phyloP scores from a whole-genome alignment of 2,113 vertebrate species.

The Aleadryas rufinucha region DNA sequence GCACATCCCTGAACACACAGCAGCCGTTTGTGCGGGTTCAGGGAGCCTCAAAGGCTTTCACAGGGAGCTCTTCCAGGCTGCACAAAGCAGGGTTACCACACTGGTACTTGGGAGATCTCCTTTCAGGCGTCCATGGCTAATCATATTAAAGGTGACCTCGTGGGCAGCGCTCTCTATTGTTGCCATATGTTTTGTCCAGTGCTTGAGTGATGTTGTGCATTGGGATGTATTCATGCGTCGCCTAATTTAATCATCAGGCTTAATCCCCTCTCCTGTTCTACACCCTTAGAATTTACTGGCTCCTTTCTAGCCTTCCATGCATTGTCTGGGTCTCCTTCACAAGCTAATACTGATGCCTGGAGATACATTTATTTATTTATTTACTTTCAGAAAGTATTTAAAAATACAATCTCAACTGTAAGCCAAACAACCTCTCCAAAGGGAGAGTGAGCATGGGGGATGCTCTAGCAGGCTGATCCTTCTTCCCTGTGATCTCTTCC shows the following conservation, averaged over 20 bases:
- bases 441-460: not conserved
- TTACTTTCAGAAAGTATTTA: not conserved
- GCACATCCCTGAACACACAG: conserved; percentile 76
- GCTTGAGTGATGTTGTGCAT: conserved; percentile 83
- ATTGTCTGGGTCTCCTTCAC: conserved; percentile 7
- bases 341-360: not conserved
- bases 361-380: not conserved
- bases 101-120: conserved; percentile 38
- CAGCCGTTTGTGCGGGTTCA: conserved; percentile 61
- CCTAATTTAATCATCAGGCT: conserved; percentile 79
- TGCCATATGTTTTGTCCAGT: conserved; percentile 79
- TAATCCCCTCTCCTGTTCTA: conserved; percentile 60
- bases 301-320: not conserved
- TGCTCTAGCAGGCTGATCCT: not conserved
- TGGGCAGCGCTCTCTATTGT: conserved; percentile 72
- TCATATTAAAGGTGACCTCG: conserved; percentile 83
- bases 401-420: not conserved
- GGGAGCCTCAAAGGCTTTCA: conserved; percentile 65
- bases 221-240: conserved; percentile 82
- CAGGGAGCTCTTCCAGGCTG: conserved; percentile 6
- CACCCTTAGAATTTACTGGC: conserved; percentile 34
- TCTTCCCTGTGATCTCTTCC: not conserved
- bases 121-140: conserved; percentile 80
- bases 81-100: conserved; percentile 63
- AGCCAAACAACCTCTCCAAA: not conserved